These are phyloP conservation scores for Diaperis boleti DNA, from an alignment of 2,888 invertebrate species.

Conservation along the genomic window DNA sequence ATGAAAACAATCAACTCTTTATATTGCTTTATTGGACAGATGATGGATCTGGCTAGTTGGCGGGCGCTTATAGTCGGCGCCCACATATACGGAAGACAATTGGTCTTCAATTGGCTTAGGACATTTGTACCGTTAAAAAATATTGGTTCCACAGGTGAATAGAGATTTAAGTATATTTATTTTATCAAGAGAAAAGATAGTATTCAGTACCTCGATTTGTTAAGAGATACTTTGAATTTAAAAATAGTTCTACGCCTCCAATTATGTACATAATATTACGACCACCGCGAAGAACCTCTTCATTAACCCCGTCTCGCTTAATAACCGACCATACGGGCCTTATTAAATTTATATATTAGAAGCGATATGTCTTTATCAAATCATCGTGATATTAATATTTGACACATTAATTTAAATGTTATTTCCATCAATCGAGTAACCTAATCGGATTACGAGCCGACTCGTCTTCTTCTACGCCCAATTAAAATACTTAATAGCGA, in stretches of 20 bases:
- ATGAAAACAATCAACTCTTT: slow-evolving; percentile 53
- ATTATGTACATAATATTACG: neutral
- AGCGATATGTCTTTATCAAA: slow-evolving; percentile 50
- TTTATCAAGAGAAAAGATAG: too few relatives aligned
- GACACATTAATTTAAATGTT: slow-evolving; percentile 48
- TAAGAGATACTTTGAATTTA: too few relatives aligned
- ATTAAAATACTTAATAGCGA: slow-evolving; percentile 2
- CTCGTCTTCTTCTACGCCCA: neutral
- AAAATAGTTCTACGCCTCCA: too few relatives aligned
- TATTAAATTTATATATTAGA: slow-evolving; percentile 42
- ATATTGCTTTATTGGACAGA: slow-evolving; percentile 50
- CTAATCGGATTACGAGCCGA: slow-evolving; percentile 42
- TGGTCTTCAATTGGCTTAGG: too few relatives aligned
- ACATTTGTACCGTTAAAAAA: too few relatives aligned
- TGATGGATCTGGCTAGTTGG: slow-evolving; percentile 37
- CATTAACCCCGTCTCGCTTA: slow-evolving; percentile 4
- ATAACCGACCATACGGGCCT: slow-evolving; percentile 35
- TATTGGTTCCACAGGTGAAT: too few relatives aligned
- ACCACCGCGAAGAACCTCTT: slow-evolving; percentile 10
- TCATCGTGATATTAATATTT: slow-evolving; percentile 33
- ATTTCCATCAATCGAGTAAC: slow-evolving; percentile 47
- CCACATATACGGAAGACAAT: slow-evolving; percentile 12
- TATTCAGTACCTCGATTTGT: too few relatives aligned
- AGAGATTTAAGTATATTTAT: too few relatives aligned
- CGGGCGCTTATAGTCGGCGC: slow-evolving; percentile 22